Evolutionary conservation across 2,797 vertebrate species (phyloP).

Genomic region (Chaunax sp.): DNA sequence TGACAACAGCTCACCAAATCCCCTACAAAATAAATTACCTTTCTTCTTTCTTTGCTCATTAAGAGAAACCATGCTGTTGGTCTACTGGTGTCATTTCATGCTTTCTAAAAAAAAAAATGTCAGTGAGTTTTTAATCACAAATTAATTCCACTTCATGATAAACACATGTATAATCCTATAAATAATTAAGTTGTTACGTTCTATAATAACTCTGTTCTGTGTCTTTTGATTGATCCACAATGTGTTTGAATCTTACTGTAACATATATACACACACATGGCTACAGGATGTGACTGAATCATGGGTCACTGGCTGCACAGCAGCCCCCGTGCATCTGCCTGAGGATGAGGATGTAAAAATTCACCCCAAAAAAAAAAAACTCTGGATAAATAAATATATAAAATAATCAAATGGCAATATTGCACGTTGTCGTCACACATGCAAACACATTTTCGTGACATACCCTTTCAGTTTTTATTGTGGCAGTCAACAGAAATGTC

Average conservation of each 20-base stretch:
- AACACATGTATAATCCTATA: conserved; percentile 14
- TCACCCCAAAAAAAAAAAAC: no score
- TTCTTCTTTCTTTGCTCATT: conserved; percentile 28
- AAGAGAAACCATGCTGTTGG: conserved; percentile 12
- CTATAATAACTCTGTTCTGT: not conserved
- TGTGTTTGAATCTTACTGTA: no score
- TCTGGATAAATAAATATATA: not conserved
- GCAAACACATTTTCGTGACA: conserved; percentile 18
- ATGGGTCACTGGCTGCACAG: no score
- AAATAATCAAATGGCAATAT: not conserved
- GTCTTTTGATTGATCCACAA: not conserved
- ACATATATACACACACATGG: no score
- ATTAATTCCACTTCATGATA: not conserved
- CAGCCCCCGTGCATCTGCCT: no score
- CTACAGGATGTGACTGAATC: no score
- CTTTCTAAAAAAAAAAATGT: conserved; percentile 12
- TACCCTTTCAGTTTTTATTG: conserved; percentile 13
- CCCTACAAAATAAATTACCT: conserved; percentile 20
- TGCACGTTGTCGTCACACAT: not conserved
- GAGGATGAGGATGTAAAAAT: no score
- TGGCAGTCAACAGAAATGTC: conserved; percentile 3
- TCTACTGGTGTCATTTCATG: conserved; percentile 7
- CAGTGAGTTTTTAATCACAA: conserved; percentile 2
- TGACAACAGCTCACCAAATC: conserved; percentile 24
- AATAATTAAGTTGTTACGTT: not conserved